A percentile compares a stretch with the other conserved stretches of the same genome.
Evolutionary conservation across 2,113 vertebrate species (phyloP).

Genomic region (Geothlypis trichas): DNA sequence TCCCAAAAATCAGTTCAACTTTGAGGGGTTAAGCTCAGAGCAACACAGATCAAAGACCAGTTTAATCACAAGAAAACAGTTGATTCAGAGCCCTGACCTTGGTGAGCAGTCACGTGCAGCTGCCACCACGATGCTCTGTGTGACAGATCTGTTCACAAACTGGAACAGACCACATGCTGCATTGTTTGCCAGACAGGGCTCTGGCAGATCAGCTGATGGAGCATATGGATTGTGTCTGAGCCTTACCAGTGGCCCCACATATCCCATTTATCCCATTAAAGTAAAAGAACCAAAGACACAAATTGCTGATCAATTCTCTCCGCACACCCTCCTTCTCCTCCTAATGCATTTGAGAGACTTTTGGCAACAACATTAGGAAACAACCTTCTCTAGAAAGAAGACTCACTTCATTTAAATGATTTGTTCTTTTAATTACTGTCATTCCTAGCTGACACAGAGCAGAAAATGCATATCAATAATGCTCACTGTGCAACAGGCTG

Average conservation of each 20-base stretch:
- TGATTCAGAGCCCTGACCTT: not conserved
- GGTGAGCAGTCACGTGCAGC: not conserved
- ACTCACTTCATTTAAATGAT: not conserved
- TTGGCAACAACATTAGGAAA: not conserved
- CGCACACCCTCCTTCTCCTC: not conserved
- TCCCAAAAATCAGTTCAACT: not conserved
- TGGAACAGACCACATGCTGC: not conserved
- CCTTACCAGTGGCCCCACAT: not conserved
- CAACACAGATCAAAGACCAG: not conserved
- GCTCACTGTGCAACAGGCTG: not conserved
- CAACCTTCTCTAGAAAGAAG: not conserved
- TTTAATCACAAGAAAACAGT: not conserved
- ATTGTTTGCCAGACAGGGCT: not conserved
- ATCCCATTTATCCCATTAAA: not conserved
- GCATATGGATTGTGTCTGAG: not conserved
- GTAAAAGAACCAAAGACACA: not conserved
- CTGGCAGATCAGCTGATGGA: constrained; percentile 18
- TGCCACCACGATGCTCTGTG: not conserved
- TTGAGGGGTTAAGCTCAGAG: not conserved
- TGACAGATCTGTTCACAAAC: not conserved
- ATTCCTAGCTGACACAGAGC: not conserved
- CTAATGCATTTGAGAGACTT: not conserved
- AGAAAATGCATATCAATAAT: not conserved
- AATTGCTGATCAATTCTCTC: not conserved
- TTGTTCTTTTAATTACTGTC: constrained; percentile 18